Conservation (phyloP, 2,888 invertebrate genomes). For the Cabera pusaria region DNA sequence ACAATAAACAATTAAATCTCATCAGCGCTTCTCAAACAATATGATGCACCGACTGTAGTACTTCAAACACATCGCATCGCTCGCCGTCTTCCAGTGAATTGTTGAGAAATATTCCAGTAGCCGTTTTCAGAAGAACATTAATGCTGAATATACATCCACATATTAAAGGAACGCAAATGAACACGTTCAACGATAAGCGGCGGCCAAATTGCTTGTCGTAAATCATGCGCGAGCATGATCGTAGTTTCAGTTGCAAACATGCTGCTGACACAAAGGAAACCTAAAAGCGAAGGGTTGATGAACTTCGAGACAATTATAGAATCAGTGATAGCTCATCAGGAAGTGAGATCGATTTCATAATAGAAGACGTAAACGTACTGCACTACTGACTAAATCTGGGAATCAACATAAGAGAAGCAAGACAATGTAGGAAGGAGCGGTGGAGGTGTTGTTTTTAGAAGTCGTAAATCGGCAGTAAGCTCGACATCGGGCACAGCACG, state of each 20-base stretch:
- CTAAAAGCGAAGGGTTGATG: slow-evolving; percentile 39
- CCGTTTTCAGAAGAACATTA: slow-evolving; percentile 30
- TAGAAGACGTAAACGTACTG: slow-evolving; percentile 11
- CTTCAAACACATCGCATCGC: slow-evolving; percentile 49
- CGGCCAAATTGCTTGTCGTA: slow-evolving; percentile 50
- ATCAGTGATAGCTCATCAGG: slow-evolving; percentile 19
- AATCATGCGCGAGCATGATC: slow-evolving; percentile 46
- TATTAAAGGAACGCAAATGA: slow-evolving; percentile 50
- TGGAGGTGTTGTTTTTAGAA: slow-evolving; percentile 44
- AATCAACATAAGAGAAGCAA: slow-evolving; percentile 26
- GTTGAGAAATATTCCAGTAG: slow-evolving; percentile 40
- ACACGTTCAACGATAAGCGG: slow-evolving; percentile 52
- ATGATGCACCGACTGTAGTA: slow-evolving; percentile 44
- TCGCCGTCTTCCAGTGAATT: slow-evolving; percentile 33
- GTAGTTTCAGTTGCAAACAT: slow-evolving; percentile 41
- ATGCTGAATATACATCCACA: slow-evolving; percentile 30
- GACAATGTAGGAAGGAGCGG: slow-evolving; percentile 37
- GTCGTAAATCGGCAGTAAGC: slow-evolving; percentile 52
- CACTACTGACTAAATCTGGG: slow-evolving; percentile 17
- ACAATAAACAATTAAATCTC: slow-evolving; percentile 64
- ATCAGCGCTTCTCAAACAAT: slow-evolving; percentile 45
- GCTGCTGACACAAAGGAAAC: slow-evolving; percentile 39
- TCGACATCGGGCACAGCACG: slow-evolving; percentile 34
- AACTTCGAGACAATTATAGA: slow-evolving; percentile 34
- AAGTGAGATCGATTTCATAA: slow-evolving; percentile 16